A percentile compares a stretch with the other conserved stretches of the same genome.
These are phyloP conservation scores for Drosophila borealis DNA, from an alignment of 2,888 invertebrate genomes.

Conservation along the genomic window DNA sequence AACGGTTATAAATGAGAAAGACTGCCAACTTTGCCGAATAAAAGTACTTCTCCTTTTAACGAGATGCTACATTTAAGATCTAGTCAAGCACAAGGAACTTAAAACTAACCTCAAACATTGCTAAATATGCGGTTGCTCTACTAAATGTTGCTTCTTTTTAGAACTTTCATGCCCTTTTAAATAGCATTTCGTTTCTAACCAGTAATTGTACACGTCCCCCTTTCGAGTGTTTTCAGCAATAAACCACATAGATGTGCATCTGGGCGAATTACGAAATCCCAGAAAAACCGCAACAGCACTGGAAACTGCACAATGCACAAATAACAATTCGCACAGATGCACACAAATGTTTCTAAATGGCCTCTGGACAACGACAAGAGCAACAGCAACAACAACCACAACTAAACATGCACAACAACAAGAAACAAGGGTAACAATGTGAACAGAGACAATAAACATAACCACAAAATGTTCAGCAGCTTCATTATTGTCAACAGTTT, in stretches of 20 bases:
- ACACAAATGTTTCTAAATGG: constrained; percentile 34
- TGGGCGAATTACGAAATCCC: constrained; percentile 34
- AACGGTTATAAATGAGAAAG: too few relatives aligned
- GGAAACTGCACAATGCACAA: constrained; percentile 29
- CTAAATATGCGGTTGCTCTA: constrained; percentile 20
- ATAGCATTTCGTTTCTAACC: constrained; percentile 1
- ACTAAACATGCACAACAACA: constrained; percentile 9
- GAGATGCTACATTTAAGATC: background rate
- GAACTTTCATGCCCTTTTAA: background rate
- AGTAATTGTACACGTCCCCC: too few relatives aligned
- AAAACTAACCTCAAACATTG: constrained; percentile 12
- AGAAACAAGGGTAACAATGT: constrained; percentile 45
- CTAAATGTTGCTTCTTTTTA: background rate
- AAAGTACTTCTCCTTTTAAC: background rate
- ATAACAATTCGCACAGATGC: constrained; percentile 9
- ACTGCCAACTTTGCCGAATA: too few relatives aligned
- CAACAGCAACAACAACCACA: constrained; percentile 11
- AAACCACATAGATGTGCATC: constrained; percentile 36
- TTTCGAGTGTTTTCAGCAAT: constrained; percentile 14
- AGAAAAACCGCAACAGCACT: constrained; percentile 42
- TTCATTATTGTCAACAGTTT: constrained; percentile 66
- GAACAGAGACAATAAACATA: constrained; percentile 58
- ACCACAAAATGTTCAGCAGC: constrained; percentile 70
- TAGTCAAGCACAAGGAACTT: background rate
- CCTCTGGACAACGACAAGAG: constrained; percentile 3